phyloP scores from a whole-genome alignment of 2,888 invertebrate genomes.

The Caenorhabditis sp. region DNA sequence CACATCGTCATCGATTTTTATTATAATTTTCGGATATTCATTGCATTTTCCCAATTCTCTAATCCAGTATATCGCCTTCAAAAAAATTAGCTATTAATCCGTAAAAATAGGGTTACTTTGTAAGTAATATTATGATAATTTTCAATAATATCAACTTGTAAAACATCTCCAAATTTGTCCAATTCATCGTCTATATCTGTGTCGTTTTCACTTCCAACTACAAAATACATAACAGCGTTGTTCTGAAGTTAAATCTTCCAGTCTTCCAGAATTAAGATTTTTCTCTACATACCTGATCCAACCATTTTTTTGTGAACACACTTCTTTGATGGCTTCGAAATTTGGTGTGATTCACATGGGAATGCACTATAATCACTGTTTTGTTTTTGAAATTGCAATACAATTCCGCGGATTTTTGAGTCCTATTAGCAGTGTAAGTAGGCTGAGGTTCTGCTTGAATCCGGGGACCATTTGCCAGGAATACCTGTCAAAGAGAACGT shows the following conservation, averaged over 20 bases:
- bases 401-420: conserved; percentile 18
- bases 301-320: conserved; percentile 29
- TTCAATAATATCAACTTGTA: conserved; percentile 61
- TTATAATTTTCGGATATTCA: conserved; percentile 28
- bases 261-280: too few species aligned
- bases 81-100: background rate
- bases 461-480: conserved; percentile 46
- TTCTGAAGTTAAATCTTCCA: conserved; percentile 24
- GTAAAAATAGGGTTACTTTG: conserved; percentile 45
- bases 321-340: conserved; percentile 31
- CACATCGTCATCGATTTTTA: conserved; percentile 75
- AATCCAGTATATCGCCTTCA: conserved; percentile 69
- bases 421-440: background rate
- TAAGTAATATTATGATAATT: conserved; percentile 71
- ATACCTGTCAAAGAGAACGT: conserved; percentile 27
- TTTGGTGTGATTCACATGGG: conserved; percentile 38
- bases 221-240: conserved; percentile 48
- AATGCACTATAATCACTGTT: conserved; percentile 54
- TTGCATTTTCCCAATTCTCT: conserved; percentile 48
- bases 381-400: conserved; percentile 44
- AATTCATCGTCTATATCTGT: conserved; percentile 32
- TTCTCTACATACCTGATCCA: conserved; percentile 50
- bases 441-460: conserved; percentile 36
- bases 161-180: conserved; percentile 30
- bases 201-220: conserved; percentile 14